Conservation (phyloP, 2,113 vertebrate species). For the Ailurus styani region DNA sequence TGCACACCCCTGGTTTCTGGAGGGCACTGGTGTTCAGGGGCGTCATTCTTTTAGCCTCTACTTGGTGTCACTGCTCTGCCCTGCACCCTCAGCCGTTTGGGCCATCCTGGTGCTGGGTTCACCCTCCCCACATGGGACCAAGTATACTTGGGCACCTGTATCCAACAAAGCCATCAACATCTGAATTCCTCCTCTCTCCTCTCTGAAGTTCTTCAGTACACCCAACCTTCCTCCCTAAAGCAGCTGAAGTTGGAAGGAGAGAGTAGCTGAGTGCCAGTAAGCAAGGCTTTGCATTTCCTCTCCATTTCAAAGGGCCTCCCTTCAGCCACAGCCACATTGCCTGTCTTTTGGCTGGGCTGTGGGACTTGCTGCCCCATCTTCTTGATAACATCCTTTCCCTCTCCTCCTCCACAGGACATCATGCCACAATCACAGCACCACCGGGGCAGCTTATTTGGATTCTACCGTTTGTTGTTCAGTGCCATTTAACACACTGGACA, state of each 20-base stretch:
- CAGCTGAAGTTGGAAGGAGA: neutral
- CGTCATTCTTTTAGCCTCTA: neutral
- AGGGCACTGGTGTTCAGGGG: neutral
- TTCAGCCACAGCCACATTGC: neutral
- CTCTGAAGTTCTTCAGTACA: neutral
- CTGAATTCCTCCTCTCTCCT: neutral
- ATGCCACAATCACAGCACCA: neutral
- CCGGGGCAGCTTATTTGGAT: neutral
- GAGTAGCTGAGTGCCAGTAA: neutral
- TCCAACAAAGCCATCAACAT: neutral
- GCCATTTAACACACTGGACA: neutral
- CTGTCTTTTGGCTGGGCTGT: neutral
- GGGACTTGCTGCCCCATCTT: neutral
- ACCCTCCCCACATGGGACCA: neutral
- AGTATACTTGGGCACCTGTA: neutral
- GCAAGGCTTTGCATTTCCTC: neutral
- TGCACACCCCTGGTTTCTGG: neutral
- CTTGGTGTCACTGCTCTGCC: neutral
- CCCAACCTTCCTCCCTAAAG: neutral
- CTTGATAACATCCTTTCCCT: neutral
- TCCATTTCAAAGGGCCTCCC: neutral
- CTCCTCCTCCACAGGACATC: neutral
- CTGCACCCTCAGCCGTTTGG: neutral
- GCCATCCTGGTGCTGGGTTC: neutral
- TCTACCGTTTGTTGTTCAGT: neutral